Evolutionary conservation across 1,140 invertebrate species (phyloP).

Genomic region (Rhyacophila brunnea): DNA sequence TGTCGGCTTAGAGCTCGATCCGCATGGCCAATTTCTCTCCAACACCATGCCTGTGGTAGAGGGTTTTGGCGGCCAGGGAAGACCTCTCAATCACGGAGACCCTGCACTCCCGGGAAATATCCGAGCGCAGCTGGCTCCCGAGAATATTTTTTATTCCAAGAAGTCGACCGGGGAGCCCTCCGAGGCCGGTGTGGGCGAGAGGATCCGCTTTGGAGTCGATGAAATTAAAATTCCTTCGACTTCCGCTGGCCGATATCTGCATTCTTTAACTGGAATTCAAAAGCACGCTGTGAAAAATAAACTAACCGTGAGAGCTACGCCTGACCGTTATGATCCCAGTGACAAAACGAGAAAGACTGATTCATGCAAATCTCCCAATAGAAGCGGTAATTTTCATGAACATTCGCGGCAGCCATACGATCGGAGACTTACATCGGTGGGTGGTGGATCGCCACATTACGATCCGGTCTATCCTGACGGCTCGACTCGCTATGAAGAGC

Average conservation of each 20-base stretch:
- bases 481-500: slow-evolving; percentile 38
- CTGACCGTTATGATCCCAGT: slow-evolving; percentile 19
- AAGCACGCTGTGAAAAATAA: slow-evolving; percentile 27
- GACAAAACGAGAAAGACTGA: slow-evolving; percentile 20
- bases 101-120: slow-evolving; percentile 41
- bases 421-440: not conserved
- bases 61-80: slow-evolving; percentile 49
- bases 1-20: slow-evolving; percentile 48
- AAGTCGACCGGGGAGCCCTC: slow-evolving; percentile 21
- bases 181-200: slow-evolving; percentile 4
- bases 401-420: slow-evolving; percentile 10
- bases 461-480: slow-evolving; percentile 49
- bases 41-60: slow-evolving; percentile 54
- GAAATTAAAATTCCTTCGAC: slow-evolving; percentile 12
- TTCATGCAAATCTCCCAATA: slow-evolving; percentile 11
- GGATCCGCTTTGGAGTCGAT: not conserved
- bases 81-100: slow-evolving; percentile 46
- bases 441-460: slow-evolving; percentile 36
- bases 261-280: slow-evolving; percentile 12
- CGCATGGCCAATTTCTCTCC: slow-evolving; percentile 48
- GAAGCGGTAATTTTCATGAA: slow-evolving; percentile 13
- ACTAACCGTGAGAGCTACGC: slow-evolving; percentile 27
- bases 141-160: slow-evolving; percentile 24
- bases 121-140: slow-evolving; percentile 17
- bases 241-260: slow-evolving; percentile 10